phyloP scores from a whole-genome alignment of 2,797 vertebrate genomes.

The Gephyroberyx darwinii region DNA sequence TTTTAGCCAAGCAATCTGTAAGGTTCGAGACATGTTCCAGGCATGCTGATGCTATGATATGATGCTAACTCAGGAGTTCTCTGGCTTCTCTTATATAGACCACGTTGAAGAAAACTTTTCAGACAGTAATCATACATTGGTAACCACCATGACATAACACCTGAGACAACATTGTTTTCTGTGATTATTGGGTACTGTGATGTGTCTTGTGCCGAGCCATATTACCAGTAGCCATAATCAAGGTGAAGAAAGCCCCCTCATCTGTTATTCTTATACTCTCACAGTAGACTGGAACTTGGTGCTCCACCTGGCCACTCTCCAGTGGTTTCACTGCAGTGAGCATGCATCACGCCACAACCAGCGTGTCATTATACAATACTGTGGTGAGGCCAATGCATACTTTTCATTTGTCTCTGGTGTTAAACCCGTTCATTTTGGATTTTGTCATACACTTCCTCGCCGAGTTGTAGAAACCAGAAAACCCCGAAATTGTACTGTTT shows the following conservation, averaged over 20 bases:
- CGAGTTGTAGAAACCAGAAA: slow-evolving; percentile 84
- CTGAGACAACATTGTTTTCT: slow-evolving; percentile 24
- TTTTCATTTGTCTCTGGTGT: slow-evolving; percentile 84
- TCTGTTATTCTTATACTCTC: slow-evolving; percentile 17
- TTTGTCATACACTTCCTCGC: slow-evolving; percentile 80
- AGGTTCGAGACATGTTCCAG: slow-evolving; percentile 40
- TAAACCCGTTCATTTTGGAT: slow-evolving; percentile 84
- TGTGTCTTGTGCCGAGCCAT: slow-evolving; percentile 18
- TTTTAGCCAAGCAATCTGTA: slow-evolving; percentile 35
- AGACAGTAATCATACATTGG: slow-evolving; percentile 7
- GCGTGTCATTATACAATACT: slow-evolving; percentile 83
- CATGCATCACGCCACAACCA: slow-evolving; percentile 72
- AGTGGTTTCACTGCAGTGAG: slow-evolving; percentile 70
- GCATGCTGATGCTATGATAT: slow-evolving; percentile 41
- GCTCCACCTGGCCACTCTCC: slow-evolving; percentile 71
- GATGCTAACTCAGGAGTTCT: slow-evolving; percentile 42
- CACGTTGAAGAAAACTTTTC: slow-evolving; percentile 21
- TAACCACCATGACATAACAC: slow-evolving; percentile 14
- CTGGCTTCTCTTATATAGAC: slow-evolving; percentile 43
- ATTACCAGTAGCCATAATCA: slow-evolving; percentile 31
- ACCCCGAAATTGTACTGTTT: slow-evolving; percentile 84
- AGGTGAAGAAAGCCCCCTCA: slow-evolving; percentile 36
- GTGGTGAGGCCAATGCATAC: slow-evolving; percentile 80
- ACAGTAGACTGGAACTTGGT: slow-evolving; percentile 62
- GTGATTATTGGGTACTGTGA: slow-evolving; percentile 22